Conservation (phyloP, 1,140 invertebrate species). For the Yoshiicerus persimilis region DNA sequence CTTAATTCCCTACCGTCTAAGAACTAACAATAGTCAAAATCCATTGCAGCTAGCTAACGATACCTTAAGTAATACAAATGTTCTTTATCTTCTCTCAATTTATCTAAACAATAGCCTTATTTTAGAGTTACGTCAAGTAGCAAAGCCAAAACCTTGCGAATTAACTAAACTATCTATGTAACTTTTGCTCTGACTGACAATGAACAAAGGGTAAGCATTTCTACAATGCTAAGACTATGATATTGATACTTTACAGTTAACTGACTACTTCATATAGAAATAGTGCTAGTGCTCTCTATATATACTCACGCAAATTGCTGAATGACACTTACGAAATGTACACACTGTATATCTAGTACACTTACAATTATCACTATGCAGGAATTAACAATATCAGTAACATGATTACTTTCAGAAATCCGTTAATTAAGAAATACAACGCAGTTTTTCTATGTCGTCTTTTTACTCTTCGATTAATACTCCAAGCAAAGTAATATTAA, state of each 20-base stretch:
- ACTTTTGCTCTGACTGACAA: neutral
- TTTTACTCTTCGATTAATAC: neutral
- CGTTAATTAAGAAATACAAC: neutral
- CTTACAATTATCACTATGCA: too few relatives aligned
- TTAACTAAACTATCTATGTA: neutral
- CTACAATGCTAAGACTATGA: neutral
- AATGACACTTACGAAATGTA: too few relatives aligned
- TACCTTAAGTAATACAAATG: too few relatives aligned
- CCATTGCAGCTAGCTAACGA: neutral
- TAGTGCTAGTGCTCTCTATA: neutral
- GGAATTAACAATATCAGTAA: too few relatives aligned
- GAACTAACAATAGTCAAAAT: neutral
- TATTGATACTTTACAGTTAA: neutral
- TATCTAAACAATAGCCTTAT: neutral
- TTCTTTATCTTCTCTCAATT: neutral
- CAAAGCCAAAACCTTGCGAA: neutral
- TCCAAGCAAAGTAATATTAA: neutral
- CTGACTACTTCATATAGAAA: neutral
- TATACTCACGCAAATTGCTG: too few relatives aligned
- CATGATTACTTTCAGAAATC: neutral
- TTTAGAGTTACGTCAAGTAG: neutral
- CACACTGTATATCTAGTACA: neutral
- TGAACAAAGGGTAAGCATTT: neutral
- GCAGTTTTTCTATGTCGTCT: too few relatives aligned
- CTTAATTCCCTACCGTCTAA: neutral